phyloP scores from a whole-genome alignment of 2,113 vertebrate genomes.

The Diadophis punctatus region DNA sequence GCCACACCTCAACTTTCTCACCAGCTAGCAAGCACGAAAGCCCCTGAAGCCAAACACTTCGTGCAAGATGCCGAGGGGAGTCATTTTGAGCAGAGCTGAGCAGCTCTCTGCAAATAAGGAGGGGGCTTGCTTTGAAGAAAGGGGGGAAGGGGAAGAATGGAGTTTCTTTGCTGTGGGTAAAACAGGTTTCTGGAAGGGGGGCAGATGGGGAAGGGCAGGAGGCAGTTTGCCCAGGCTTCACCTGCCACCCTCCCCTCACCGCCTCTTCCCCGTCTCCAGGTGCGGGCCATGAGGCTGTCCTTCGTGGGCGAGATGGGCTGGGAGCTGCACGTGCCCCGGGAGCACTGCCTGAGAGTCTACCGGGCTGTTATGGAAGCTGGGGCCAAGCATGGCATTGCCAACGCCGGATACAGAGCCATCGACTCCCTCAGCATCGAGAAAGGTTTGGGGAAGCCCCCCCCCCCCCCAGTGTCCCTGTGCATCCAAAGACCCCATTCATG shows the following conservation, averaged over 20 bases:
- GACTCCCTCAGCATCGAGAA: slow-evolving; percentile 97
- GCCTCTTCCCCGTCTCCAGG: slow-evolving; percentile 58
- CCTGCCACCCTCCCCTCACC: background rate
- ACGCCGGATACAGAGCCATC: slow-evolving; percentile 93
- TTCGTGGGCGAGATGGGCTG: slow-evolving; percentile 96
- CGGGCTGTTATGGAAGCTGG: slow-evolving; percentile 84
- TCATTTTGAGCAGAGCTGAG: background rate
- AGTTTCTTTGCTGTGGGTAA: background rate
- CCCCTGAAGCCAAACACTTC: background rate
- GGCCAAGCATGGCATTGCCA: slow-evolving; percentile 76
- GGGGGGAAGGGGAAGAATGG: background rate
- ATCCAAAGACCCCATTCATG: background rate
- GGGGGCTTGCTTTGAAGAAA: background rate
- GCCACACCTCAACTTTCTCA: background rate
- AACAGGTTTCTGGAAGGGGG: background rate
- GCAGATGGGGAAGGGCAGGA: background rate
- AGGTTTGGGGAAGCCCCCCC: slow-evolving; percentile 60
- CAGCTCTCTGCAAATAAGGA: background rate
- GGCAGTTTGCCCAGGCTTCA: background rate
- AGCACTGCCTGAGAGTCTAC: slow-evolving; percentile 83
- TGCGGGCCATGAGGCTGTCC: slow-evolving; percentile 89
- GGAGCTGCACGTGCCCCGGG: slow-evolving; percentile 88
- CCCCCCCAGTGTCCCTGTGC: background rate
- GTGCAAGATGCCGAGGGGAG: background rate
- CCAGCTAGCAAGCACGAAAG: background rate